These are phyloP conservation scores for Cryptoblepharus egeriae DNA, from an alignment of 2,797 vertebrate genomes.

Conservation along the genomic window DNA sequence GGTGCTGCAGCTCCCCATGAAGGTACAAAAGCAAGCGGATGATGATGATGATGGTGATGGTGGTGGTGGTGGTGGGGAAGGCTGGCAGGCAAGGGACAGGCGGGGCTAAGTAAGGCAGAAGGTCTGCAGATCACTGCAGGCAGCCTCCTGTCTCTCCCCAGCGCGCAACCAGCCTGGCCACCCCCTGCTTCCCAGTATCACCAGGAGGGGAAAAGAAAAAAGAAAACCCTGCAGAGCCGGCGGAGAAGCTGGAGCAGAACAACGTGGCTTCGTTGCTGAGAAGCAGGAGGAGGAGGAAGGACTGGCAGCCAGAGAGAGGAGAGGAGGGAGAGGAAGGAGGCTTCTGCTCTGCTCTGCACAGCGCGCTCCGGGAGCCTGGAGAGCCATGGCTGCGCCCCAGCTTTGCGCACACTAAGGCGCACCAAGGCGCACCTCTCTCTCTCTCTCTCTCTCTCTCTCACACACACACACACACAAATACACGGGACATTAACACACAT, in stretches of 20 bases:
- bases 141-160: slow-evolving; percentile 16
- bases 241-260: slow-evolving; percentile 40
- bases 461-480: too few species aligned
- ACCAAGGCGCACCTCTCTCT: too few species aligned
- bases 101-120: slow-evolving; percentile 62
- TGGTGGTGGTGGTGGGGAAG: background rate
- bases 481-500: too few species aligned
- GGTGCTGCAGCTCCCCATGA: slow-evolving; percentile 67
- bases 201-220: background rate
- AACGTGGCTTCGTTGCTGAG: background rate
- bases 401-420: too few species aligned
- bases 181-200: background rate
- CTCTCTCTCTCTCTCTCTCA: too few species aligned
- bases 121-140: slow-evolving; percentile 69
- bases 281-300: background rate
- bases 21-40: slow-evolving; percentile 61
- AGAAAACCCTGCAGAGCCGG: slow-evolving; percentile 3
- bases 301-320: background rate
- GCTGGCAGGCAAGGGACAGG: slow-evolving; percentile 54
- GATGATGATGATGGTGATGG: too few species aligned
- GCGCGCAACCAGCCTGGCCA: background rate
- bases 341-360: background rate
- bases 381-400: background rate
- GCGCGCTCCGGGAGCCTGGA: background rate
- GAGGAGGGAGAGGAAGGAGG: too few species aligned